These are phyloP conservation scores for Eledona agricola DNA, from an alignment of 2,888 invertebrate species.

Conservation along the genomic window DNA sequence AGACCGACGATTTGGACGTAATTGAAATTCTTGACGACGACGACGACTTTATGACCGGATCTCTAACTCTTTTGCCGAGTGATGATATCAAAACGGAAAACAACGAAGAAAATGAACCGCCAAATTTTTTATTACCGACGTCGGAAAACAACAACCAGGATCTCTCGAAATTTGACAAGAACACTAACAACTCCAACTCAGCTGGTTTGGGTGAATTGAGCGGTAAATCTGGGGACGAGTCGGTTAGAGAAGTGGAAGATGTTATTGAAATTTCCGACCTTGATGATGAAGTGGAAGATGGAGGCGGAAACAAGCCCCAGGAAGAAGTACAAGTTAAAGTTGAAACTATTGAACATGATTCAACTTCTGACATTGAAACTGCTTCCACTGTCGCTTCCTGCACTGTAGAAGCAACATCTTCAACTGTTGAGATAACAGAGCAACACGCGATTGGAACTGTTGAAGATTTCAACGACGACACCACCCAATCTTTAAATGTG, in stretches of 20 bases:
- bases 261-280: conserved; percentile 11
- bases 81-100: conserved; percentile 26
- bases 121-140: conserved; percentile 23
- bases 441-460: too few species aligned
- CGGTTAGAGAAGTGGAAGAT: conserved; percentile 11
- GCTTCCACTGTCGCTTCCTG: too few species aligned
- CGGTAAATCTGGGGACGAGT: conserved; percentile 3
- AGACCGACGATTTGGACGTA: not conserved
- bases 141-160: conserved; percentile 8
- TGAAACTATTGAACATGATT: conserved; percentile 1
- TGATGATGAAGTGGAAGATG: conserved; percentile 9
- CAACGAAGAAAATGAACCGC: conserved; percentile 30
- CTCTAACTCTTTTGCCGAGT: conserved; percentile 5
- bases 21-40: conserved; percentile 32
- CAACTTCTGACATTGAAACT: too few species aligned
- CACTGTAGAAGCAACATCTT: too few species aligned
- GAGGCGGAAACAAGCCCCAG: not conserved
- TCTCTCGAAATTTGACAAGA: conserved; percentile 4
- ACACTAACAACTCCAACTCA: conserved; percentile 7
- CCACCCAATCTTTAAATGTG: too few species aligned
- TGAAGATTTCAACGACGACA: too few species aligned
- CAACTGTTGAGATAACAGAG: too few species aligned
- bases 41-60: conserved; percentile 19
- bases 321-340: not conserved
- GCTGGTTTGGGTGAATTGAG: not conserved